Conservation (phyloP, 2,888 invertebrate genomes). For the Aporophyla lueneburgensis region DNA sequence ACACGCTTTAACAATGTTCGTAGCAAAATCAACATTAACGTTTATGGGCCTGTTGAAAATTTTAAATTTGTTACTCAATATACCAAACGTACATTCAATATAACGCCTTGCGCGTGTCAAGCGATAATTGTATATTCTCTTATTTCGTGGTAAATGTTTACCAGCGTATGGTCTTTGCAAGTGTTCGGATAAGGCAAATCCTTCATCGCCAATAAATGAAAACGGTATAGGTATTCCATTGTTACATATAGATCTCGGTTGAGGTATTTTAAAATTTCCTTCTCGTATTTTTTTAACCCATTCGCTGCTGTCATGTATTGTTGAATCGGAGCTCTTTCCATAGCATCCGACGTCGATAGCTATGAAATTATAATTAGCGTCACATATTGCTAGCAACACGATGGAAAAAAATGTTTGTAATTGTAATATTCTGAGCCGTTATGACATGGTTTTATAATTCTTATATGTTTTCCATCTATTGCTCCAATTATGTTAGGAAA, state of each 20-base stretch:
- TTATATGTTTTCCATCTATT: slow-evolving; percentile 34
- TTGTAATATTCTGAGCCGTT: not conserved
- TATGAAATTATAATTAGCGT: too few relatives aligned
- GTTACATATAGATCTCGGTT: too few relatives aligned
- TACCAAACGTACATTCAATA: not conserved
- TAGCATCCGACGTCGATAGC: too few relatives aligned
- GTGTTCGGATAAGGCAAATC: slow-evolving; percentile 17
- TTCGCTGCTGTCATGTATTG: too few relatives aligned
- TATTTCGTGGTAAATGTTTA: slow-evolving; percentile 35
- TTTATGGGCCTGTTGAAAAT: slow-evolving; percentile 34
- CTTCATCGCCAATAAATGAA: slow-evolving; percentile 7
- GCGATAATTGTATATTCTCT: not conserved
- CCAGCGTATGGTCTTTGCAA: slow-evolving; percentile 36
- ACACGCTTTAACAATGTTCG: slow-evolving; percentile 35
- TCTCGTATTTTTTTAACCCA: too few relatives aligned
- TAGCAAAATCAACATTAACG: slow-evolving; percentile 28
- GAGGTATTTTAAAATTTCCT: too few relatives aligned
- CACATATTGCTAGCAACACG: too few relatives aligned
- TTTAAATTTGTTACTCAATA: slow-evolving; percentile 5
- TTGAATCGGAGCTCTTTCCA: too few relatives aligned
- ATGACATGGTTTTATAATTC: slow-evolving; percentile 47
- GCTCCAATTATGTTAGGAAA: slow-evolving; percentile 52
- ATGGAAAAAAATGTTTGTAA: too few relatives aligned
- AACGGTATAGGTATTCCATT: not conserved
- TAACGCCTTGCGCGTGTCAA: not conserved